phyloP scores from a whole-genome alignment of 2,113 vertebrate genomes.

The Falco punctatus region DNA sequence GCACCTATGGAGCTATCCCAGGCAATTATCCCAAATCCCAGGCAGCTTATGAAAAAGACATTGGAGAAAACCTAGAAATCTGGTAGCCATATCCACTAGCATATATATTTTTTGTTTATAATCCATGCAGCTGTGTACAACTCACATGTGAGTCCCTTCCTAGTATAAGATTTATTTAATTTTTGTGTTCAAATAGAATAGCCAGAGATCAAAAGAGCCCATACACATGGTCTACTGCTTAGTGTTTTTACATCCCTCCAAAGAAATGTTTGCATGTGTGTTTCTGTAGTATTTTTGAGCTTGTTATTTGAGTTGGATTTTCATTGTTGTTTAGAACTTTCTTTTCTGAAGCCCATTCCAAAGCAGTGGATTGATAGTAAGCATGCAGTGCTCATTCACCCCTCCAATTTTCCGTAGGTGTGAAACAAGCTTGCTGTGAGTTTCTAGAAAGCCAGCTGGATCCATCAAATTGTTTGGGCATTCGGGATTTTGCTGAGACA shows the following conservation, averaged over 20 bases:
- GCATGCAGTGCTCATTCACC: constrained; percentile 46
- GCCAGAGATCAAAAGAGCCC: background rate
- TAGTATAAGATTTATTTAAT: background rate
- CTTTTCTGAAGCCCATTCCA: constrained; percentile 12
- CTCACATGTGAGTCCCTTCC: background rate
- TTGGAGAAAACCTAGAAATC: background rate
- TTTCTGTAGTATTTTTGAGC: background rate
- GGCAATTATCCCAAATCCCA: background rate
- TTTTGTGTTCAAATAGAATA: background rate
- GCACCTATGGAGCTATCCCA: background rate
- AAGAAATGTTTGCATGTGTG: background rate
- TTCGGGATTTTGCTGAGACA: constrained; percentile 98
- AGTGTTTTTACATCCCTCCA: background rate
- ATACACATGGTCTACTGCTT: background rate
- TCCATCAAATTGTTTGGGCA: constrained; percentile 98
- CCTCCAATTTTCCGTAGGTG: constrained; percentile 81
- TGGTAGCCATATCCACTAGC: background rate
- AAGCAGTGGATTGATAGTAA: constrained; percentile 14
- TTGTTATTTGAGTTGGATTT: background rate
- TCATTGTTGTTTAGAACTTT: background rate
- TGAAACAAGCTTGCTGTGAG: constrained; percentile 98
- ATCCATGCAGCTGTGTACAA: background rate
- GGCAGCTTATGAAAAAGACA: background rate
- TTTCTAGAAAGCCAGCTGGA: constrained; percentile 97
- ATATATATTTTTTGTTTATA: background rate